phyloP scores from a whole-genome alignment of 2,113 vertebrate genomes.

The Epinephelus lanceolatus region DNA sequence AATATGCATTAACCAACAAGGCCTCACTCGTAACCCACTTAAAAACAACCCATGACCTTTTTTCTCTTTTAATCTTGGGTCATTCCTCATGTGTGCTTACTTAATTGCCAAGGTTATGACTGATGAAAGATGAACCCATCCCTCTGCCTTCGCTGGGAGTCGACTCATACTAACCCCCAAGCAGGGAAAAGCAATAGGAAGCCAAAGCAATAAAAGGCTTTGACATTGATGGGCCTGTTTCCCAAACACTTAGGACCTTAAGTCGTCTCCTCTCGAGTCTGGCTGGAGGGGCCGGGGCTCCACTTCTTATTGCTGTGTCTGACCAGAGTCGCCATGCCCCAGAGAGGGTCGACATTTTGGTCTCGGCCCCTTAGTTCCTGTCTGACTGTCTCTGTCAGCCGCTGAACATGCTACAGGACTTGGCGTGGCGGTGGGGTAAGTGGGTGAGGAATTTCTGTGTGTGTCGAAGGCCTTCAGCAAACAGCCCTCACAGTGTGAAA shows the following conservation, averaged over 20 bases:
- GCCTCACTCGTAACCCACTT: conserved; percentile 30
- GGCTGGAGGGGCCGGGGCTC: conserved; percentile 71
- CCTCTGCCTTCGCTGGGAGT: conserved; percentile 49
- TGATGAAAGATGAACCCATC: conserved; percentile 73
- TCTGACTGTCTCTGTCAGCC: conserved; percentile 53
- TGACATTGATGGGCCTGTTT: conserved; percentile 82
- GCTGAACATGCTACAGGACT: conserved; percentile 40
- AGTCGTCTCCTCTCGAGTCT: conserved; percentile 75
- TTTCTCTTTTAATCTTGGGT: conserved; percentile 49
- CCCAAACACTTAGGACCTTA: conserved; percentile 80
- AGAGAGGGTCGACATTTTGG: conserved; percentile 62
- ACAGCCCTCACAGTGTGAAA: conserved; percentile 78
- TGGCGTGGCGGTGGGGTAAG: conserved; percentile 49
- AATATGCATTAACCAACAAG: conserved; percentile 11
- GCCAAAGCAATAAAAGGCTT: conserved; percentile 81
- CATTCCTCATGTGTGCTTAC: conserved; percentile 66
- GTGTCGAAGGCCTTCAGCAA: conserved; percentile 81
- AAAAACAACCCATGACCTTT: conserved; percentile 47
- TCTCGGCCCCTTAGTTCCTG: conserved; percentile 67
- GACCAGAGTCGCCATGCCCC: conserved; percentile 72
- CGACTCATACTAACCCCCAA: conserved; percentile 67
- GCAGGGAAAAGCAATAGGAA: conserved; percentile 83
- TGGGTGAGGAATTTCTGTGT: conserved; percentile 84
- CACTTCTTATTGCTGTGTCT: conserved; percentile 79
- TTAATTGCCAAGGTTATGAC: conserved; percentile 75